Percentiles rank a stretch among this genome's conserved stretches.
These are phyloP conservation scores for Microtus richardsoni DNA, from an alignment of 2,113 vertebrate genomes.

Conservation along the genomic window DNA sequence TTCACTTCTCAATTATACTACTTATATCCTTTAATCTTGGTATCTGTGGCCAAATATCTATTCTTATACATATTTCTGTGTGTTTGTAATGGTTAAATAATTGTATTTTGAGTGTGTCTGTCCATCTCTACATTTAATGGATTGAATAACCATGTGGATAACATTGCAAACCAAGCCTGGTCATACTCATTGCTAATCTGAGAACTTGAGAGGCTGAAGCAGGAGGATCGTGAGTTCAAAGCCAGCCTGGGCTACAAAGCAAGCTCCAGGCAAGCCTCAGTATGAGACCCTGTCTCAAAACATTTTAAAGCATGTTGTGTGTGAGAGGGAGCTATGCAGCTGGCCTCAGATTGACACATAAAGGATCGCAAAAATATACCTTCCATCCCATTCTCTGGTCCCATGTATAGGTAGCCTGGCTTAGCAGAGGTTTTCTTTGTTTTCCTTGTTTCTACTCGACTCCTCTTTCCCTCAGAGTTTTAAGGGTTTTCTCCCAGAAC, in stretches of 20 bases:
- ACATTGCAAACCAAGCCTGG: neutral
- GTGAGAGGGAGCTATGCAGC: neutral
- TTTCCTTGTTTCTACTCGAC: neutral
- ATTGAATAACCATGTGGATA: constrained; percentile 13
- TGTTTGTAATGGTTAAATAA: constrained; percentile 9
- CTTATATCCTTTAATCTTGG: neutral
- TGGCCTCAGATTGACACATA: neutral
- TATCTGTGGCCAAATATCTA: neutral
- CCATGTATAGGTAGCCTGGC: neutral
- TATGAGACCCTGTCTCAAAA: neutral
- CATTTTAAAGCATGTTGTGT: neutral
- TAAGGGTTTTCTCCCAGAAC: constrained; percentile 6
- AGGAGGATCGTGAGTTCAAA: neutral
- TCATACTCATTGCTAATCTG: neutral
- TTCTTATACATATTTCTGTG: constrained; percentile 12
- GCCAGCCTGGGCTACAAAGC: neutral
- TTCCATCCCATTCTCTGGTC: neutral
- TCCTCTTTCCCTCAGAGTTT: neutral
- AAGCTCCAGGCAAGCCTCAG: neutral
- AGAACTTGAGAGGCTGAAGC: neutral
- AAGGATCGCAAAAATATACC: neutral
- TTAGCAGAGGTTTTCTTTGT: constrained; percentile 32
- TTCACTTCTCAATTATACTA: constrained; percentile 19
- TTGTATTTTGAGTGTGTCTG: neutral
- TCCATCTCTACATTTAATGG: neutral